phyloP scores from a whole-genome alignment of 2,888 invertebrate genomes.

The Adelognathus sp. region DNA sequence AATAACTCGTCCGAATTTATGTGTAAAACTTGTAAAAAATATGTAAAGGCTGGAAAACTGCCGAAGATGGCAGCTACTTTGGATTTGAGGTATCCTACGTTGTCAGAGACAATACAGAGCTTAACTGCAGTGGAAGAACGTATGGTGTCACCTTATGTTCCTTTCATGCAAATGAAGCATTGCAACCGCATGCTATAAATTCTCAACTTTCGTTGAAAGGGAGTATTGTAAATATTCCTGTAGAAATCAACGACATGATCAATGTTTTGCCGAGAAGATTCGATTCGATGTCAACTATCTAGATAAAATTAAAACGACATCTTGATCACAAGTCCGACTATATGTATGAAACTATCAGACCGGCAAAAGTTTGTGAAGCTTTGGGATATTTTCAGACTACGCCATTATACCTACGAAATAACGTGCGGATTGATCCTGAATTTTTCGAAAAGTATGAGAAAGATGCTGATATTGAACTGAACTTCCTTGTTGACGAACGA shows the following conservation, averaged over 20 bases:
- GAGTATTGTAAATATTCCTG: slow-evolving; percentile 65
- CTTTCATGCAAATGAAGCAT: slow-evolving; percentile 75
- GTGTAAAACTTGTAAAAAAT: slow-evolving; percentile 8
- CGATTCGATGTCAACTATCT: slow-evolving; percentile 64
- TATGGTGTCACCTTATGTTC: slow-evolving; percentile 71
- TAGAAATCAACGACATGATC: slow-evolving; percentile 57
- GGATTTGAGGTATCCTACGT: slow-evolving; percentile 56
- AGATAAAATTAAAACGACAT: slow-evolving; percentile 70
- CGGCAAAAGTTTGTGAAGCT: slow-evolving; percentile 52
- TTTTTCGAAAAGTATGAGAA: slow-evolving; percentile 49
- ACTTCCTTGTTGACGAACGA: slow-evolving; percentile 44
- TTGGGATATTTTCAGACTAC: slow-evolving; percentile 34
- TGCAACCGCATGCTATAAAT: slow-evolving; percentile 67
- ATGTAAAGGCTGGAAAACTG: neutral
- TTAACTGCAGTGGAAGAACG: slow-evolving; percentile 72
- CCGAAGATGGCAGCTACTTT: slow-evolving; percentile 39
- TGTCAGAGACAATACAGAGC: slow-evolving; percentile 62
- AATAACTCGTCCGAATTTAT: slow-evolving; percentile 24
- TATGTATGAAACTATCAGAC: slow-evolving; percentile 69
- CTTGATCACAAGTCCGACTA: slow-evolving; percentile 64
- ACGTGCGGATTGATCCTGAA: slow-evolving; percentile 26
- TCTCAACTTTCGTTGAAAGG: slow-evolving; percentile 70
- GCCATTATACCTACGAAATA: slow-evolving; percentile 42
- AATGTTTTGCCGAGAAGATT: slow-evolving; percentile 57
- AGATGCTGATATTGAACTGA: slow-evolving; percentile 9